Percentiles rank a stretch among this genome's conserved stretches.
phyloP scores from a whole-genome alignment of 2,113 vertebrate genomes.

The Dromiciops gliroides region DNA sequence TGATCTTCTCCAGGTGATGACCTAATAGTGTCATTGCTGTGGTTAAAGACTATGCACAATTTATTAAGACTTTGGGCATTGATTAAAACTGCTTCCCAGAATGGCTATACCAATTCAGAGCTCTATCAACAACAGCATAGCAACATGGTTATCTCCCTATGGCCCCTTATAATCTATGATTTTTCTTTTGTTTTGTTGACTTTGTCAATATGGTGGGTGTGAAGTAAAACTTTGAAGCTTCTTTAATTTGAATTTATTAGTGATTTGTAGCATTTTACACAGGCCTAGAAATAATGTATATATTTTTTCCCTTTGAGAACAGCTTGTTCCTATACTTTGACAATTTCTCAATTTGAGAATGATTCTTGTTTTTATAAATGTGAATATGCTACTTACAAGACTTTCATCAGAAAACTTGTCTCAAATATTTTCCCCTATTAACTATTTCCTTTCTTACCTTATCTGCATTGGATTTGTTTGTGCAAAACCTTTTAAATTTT shows the following conservation, averaged over 20 bases:
- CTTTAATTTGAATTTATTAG: background rate
- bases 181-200: background rate
- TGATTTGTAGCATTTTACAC: background rate
- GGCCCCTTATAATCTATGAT: background rate
- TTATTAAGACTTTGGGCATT: background rate
- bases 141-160: background rate
- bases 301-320: background rate
- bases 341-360: background rate
- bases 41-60: background rate
- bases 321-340: background rate
- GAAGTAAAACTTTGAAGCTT: background rate
- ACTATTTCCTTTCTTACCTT: background rate
- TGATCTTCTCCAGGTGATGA: background rate
- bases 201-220: background rate
- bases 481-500: background rate
- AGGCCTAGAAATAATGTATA: background rate
- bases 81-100: background rate
- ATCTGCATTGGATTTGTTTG: background rate
- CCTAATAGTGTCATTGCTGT: background rate
- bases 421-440: background rate
- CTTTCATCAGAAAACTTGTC: background rate
- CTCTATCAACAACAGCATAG: background rate
- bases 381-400: background rate
- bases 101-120: background rate
- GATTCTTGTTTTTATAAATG: background rate